phyloP scores from a whole-genome alignment of 2,113 vertebrate species.

The Megalops atlanticus region DNA sequence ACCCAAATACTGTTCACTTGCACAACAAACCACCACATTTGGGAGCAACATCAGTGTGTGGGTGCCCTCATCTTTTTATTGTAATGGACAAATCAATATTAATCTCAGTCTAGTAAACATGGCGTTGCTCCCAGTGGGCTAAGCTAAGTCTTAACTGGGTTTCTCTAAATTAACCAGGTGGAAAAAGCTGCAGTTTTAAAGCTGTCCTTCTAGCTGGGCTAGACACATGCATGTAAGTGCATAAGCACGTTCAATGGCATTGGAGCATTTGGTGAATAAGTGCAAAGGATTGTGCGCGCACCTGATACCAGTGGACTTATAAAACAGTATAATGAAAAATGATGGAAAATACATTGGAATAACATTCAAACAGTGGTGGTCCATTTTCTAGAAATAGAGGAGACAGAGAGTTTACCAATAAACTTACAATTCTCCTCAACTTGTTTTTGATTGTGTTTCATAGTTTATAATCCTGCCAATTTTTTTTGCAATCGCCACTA shows the following conservation, averaged over 20 bases:
- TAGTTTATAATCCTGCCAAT: not conserved
- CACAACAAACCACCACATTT: too few species aligned
- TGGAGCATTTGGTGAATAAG: not conserved
- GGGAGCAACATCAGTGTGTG: too few species aligned
- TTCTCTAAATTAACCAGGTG: not conserved
- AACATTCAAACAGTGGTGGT: not conserved
- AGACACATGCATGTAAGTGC: not conserved
- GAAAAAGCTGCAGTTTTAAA: not conserved
- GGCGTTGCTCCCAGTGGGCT: too few species aligned
- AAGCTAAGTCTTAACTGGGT: not conserved
- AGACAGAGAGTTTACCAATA: not conserved
- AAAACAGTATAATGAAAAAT: not conserved
- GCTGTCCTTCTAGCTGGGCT: not conserved
- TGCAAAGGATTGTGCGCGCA: not conserved
- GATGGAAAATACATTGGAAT: not conserved
- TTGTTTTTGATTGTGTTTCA: not conserved
- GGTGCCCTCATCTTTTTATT: not conserved
- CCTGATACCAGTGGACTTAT: not conserved
- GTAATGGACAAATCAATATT: not conserved
- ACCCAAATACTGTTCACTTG: too few species aligned
- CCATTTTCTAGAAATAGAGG: not conserved
- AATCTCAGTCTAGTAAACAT: not conserved
- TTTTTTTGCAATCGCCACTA: too few species aligned
- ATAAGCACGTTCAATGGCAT: not conserved
- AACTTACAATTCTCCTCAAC: not conserved